These are phyloP conservation scores for Euleptes europaea DNA, from an alignment of 2,113 vertebrate species.

Conservation along the genomic window DNA sequence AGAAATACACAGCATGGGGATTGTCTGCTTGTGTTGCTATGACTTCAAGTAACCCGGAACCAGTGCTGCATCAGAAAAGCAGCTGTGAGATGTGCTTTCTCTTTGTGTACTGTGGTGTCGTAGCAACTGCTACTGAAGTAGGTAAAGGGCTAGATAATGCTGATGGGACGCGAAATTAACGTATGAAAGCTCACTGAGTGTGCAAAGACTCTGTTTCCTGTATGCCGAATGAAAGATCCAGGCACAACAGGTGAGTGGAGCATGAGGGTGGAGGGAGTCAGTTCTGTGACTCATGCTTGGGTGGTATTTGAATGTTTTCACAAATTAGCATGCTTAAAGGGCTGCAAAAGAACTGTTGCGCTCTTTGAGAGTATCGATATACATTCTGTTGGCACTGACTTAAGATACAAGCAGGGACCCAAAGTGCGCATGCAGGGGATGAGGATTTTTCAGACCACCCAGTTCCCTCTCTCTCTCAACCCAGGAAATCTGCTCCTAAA, in stretches of 20 bases:
- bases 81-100: neutral
- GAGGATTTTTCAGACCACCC: neutral
- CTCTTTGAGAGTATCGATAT: neutral
- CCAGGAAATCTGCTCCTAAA: neutral
- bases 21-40: conserved; percentile 36
- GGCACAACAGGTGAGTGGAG: neutral
- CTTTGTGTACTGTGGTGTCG: conserved; percentile 36
- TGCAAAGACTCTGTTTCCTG: neutral
- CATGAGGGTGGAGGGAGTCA: accelerated
- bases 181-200: neutral
- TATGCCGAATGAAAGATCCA: neutral
- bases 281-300: neutral
- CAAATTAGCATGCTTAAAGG: neutral
- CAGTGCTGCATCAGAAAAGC: conserved; percentile 8
- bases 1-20: neutral
- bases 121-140: conserved; percentile 43
- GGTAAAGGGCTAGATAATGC: conserved; percentile 29
- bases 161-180: neutral
- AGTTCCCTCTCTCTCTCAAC: neutral
- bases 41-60: conserved; percentile 40
- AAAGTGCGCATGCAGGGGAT: neutral
- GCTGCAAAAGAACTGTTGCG: neutral
- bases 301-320: neutral
- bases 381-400: neutral
- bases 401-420: neutral